A percentile compares a stretch with the other conserved stretches of the same genome.
Evolutionary conservation across 2,113 vertebrate genomes (phyloP).

Genomic region (Gulo gulo): DNA sequence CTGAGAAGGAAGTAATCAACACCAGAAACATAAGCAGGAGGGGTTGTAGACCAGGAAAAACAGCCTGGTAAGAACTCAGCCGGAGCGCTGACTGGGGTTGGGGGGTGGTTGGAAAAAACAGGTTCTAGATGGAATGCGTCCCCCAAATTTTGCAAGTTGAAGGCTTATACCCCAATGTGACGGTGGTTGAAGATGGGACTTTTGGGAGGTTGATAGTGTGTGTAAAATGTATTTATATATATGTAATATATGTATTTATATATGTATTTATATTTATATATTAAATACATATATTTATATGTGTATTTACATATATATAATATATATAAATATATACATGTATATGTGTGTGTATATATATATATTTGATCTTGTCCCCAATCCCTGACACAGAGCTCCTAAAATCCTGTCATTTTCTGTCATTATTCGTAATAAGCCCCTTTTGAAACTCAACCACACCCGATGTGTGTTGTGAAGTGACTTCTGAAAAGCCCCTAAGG

Average conservation of each 20-base stretch:
- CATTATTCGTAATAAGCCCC: background rate
- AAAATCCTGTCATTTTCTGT: background rate
- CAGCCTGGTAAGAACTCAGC: too few relatives aligned
- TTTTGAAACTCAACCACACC: background rate
- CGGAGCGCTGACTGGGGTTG: background rate
- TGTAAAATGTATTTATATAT: background rate
- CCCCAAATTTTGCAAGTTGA: too few relatives aligned
- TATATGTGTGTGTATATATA: background rate
- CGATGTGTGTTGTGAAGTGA: background rate
- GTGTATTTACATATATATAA: too few relatives aligned
- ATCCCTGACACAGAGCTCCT: background rate
- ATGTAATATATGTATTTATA: background rate
- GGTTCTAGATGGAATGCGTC: background rate
- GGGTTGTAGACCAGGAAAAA: background rate
- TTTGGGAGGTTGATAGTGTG: background rate
- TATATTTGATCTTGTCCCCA: background rate
- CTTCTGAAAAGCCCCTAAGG: background rate
- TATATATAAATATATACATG: background rate
- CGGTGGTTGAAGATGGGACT: background rate
- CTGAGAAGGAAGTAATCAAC: background rate
- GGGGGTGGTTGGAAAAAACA: background rate
- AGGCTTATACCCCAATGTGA: background rate
- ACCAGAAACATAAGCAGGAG: background rate
- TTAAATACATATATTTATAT: too few relatives aligned
- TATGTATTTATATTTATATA: background rate